Evolutionary conservation across 2,888 invertebrate genomes (phyloP).

Genomic region (Sceliomorpha sp.): DNA sequence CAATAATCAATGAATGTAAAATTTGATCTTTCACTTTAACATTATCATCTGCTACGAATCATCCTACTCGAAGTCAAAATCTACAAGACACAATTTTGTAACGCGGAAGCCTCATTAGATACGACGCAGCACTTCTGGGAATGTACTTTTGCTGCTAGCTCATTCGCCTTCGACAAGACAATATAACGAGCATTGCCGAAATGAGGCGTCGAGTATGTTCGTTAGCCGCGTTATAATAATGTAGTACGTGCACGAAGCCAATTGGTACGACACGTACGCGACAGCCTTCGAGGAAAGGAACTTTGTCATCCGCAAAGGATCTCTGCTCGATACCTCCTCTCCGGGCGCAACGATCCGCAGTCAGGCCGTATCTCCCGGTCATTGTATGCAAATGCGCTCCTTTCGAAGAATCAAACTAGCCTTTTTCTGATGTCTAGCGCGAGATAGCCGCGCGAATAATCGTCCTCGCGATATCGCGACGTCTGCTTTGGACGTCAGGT

Average conservation of each 20-base stretch:
- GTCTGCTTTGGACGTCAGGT: slow-evolving; percentile 59
- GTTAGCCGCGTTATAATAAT: slow-evolving; percentile 53
- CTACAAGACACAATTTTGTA: too few species aligned
- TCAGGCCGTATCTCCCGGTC: slow-evolving; percentile 70
- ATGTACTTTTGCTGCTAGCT: slow-evolving; percentile 11
- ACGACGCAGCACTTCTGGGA: background rate
- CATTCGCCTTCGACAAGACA: slow-evolving; percentile 22
- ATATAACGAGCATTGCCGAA: slow-evolving; percentile 27
- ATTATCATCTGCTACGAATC: too few species aligned
- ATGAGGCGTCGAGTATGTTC: slow-evolving; percentile 33
- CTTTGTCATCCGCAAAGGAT: slow-evolving; percentile 66
- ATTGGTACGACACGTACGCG: slow-evolving; percentile 53
- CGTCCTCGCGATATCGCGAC: slow-evolving; percentile 54
- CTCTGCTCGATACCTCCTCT: slow-evolving; percentile 42
- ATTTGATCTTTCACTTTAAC: too few species aligned
- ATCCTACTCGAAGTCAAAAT: too few species aligned
- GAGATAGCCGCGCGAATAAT: slow-evolving; percentile 70
- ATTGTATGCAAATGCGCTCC: slow-evolving; percentile 78
- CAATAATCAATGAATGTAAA: too few species aligned
- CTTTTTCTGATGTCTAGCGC: slow-evolving; percentile 76
- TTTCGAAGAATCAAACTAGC: slow-evolving; percentile 73
- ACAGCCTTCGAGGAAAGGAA: slow-evolving; percentile 58
- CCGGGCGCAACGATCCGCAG: slow-evolving; percentile 47
- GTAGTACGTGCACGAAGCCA: slow-evolving; percentile 50
- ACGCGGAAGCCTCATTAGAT: too few species aligned